A percentile compares a stretch with the other conserved stretches of the same genome.
Conservation (phyloP, 2,113 vertebrate species). For the Sapajus apella region DNA sequence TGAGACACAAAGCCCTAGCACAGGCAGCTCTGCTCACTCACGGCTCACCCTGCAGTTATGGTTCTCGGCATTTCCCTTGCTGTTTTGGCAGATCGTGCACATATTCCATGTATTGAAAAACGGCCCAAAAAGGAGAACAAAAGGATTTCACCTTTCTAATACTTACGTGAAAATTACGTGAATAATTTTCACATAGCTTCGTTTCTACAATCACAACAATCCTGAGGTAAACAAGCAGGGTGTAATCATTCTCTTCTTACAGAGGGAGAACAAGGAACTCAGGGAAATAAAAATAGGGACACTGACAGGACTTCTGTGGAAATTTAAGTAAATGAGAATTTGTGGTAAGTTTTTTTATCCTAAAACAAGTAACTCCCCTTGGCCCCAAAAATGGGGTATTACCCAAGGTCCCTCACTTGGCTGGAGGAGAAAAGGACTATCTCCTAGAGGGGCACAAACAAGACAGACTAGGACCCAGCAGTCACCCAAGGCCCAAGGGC, state of each 20-base stretch:
- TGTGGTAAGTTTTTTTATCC: background rate
- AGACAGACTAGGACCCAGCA: background rate
- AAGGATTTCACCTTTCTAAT: background rate
- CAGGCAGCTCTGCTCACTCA: background rate
- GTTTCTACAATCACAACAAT: constrained; percentile 28
- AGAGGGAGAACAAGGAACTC: background rate
- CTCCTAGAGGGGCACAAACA: background rate
- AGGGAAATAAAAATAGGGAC: background rate
- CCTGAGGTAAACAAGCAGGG: background rate
- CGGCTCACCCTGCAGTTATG: background rate
- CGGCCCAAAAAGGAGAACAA: background rate
- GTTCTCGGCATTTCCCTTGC: background rate
- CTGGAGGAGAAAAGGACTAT: background rate
- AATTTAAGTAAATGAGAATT: constrained; percentile 23
- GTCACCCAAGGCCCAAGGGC: background rate
- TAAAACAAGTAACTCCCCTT: background rate
- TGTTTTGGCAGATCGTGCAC: background rate
- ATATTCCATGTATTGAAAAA: background rate
- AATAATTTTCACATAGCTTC: background rate
- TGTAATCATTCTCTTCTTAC: background rate
- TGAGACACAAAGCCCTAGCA: background rate
- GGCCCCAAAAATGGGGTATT: background rate
- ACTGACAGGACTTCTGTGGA: background rate
- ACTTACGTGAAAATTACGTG: background rate
- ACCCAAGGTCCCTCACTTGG: background rate